Base-by-base conservation (phyloP, 2,797 vertebrate species). In the Podarcis siculus region DNA sequence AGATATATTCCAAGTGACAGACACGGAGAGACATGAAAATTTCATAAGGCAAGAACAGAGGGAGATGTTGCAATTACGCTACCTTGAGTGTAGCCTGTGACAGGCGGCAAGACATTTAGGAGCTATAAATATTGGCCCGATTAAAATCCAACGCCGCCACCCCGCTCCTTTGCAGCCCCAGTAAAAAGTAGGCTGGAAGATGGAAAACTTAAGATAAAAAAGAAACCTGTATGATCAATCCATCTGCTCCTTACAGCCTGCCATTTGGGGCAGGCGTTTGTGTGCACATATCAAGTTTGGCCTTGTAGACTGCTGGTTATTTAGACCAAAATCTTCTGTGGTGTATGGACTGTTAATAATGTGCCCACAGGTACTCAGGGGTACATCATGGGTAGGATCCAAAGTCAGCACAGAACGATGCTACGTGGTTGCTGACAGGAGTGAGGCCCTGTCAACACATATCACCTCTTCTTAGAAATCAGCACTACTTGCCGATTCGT, bases 91-190 rank as follows among this genome's bases (percentile, higher is more conserved):
- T 83, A 64, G 87, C 86, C 86, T 86, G 88, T 89, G 94, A 79
- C 90, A 88, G 66, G 91, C 92, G 93, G 91, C 88, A 89, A 92
- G 92, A 91, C 92, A 91, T 89, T 91, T 92, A 90, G 89, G 92
- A 90, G 82, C 88, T 90, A 94, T 92, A 93, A 94, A 89, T 91
- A 93, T 90, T 91, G 94, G 89, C 89, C 89, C 92, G 87, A 94
- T 88, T 93, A 88, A 93, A 89, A 49, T 42, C 27, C 12, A 35
- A 15, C 8, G 49, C 13, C 1, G 13, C 45, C 42, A 25, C 39
- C 69, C 35, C 32, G 13, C 27, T 35, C 75, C 75, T 58, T 58
- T 23, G 80, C 8, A 72, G 32, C 25, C 32, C 32, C 42, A 83
- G 82, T 78, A 82, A 88, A 72, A 79, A 90, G 83, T 49, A 87